Percentiles rank a stretch among this genome's conserved stretches.
These are phyloP conservation scores for Sitta carolinensis DNA, from an alignment of 2,797 vertebrate species.

Conservation along the genomic window DNA sequence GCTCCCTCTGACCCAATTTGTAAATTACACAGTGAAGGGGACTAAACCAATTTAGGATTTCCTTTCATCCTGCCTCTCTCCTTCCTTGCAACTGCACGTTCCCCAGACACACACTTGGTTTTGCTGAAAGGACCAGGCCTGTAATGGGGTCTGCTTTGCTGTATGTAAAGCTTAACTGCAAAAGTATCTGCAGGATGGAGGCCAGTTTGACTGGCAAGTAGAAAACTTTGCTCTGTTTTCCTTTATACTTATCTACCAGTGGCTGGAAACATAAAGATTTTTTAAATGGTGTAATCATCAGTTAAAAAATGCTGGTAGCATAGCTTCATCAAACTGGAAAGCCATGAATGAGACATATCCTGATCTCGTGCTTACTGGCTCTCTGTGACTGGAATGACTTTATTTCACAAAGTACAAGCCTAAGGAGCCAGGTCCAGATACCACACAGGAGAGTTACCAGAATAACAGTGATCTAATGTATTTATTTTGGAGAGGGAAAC, in stretches of 20 bases:
- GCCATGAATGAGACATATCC: not conserved
- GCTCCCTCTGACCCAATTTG: not conserved
- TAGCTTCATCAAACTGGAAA: not conserved
- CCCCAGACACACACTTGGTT: not conserved
- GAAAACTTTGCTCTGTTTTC: not conserved
- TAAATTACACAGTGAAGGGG: not conserved
- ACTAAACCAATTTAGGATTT: slow-evolving; percentile 1
- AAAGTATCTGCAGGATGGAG: not conserved
- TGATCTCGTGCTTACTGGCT: not conserved
- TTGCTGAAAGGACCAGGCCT: not conserved
- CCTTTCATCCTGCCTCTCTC: not conserved
- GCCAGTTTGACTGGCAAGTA: not conserved
- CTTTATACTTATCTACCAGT: not conserved
- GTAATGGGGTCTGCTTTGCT: not conserved
- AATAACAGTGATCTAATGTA: not conserved
- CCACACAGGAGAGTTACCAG: not conserved
- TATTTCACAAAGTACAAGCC: not conserved
- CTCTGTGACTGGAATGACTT: not conserved
- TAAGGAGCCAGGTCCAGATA: not conserved
- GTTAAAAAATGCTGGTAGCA: not conserved
- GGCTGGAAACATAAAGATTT: not conserved
- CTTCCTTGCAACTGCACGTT: not conserved
- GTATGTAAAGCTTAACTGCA: not conserved
- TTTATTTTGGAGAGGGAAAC: not conserved
- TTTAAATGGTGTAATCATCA: not conserved